Evolutionary conservation across 2,888 invertebrate genomes (phyloP).

Genomic region (Latrodectus hesperus): DNA sequence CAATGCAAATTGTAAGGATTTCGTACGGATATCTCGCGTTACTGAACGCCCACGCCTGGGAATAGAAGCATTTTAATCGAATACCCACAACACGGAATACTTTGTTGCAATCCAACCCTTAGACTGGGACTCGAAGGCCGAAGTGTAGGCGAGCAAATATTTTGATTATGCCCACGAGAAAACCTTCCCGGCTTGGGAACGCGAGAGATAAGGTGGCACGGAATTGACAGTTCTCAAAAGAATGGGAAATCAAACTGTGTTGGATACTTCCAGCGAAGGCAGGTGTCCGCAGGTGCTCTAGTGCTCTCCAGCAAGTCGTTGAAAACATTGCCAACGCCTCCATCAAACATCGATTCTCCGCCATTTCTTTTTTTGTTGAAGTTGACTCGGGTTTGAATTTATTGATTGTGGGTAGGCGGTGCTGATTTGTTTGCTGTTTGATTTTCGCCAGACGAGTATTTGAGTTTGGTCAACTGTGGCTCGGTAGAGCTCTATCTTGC

Average conservation of each 20-base stretch:
- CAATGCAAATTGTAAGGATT: not conserved
- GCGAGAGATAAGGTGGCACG: not conserved
- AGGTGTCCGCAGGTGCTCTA: constrained; percentile 33
- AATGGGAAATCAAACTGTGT: constrained; percentile 19
- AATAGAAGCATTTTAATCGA: not conserved
- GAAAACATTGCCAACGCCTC: constrained; percentile 20
- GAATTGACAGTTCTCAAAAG: constrained; percentile 44
- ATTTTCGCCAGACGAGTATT: not conserved
- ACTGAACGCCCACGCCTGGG: not conserved
- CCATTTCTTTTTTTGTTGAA: constrained; percentile 4
- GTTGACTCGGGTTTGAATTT: constrained; percentile 12
- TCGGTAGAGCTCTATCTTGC: too few species aligned
- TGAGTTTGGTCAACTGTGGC: too few species aligned
- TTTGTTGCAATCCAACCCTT: not conserved
- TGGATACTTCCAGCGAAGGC: constrained; percentile 33
- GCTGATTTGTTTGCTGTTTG: not conserved
- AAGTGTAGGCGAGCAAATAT: constrained; percentile 62
- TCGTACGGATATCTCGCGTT: not conserved
- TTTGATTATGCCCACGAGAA: constrained; percentile 58
- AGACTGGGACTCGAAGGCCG: constrained; percentile 32
- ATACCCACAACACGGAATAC: not conserved
- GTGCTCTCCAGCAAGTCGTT: constrained; percentile 4
- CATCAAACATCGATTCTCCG: not conserved
- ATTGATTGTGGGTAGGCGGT: constrained; percentile 37
- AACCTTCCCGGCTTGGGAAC: not conserved